Conservation (phyloP, 2,113 vertebrate genomes). For the Hypanus sabinus region DNA sequence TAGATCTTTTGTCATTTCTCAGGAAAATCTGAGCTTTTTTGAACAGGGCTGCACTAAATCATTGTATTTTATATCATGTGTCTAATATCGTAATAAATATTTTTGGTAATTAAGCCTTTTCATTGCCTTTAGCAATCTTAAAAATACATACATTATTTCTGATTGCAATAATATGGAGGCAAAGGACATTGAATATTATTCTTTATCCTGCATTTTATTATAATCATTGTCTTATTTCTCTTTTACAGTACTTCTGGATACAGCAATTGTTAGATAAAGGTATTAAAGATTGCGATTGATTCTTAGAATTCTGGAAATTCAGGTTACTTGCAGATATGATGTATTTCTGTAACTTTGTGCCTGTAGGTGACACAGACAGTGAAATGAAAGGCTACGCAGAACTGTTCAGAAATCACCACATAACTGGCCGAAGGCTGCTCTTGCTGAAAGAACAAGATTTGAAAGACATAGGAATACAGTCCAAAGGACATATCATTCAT, state of each 20-base stretch:
- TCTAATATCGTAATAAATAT: neutral
- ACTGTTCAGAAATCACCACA: constrained; percentile 90
- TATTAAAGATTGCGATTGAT: constrained; percentile 47
- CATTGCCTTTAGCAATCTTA: neutral
- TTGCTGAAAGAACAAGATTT: constrained; percentile 82
- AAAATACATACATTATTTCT: neutral
- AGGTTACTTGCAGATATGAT: constrained; percentile 44
- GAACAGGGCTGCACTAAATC: neutral
- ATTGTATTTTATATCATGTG: neutral
- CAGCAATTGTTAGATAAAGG: constrained; percentile 83
- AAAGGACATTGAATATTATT: neutral
- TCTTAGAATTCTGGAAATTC: neutral
- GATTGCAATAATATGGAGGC: neutral
- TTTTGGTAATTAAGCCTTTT: neutral
- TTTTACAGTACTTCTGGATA: constrained; percentile 88
- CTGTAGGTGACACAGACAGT: constrained; percentile 62
- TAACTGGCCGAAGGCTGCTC: constrained; percentile 82
- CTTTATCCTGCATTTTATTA: neutral
- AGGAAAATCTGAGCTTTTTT: neutral
- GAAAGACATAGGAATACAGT: constrained; percentile 87
- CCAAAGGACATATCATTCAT: constrained; percentile 92
- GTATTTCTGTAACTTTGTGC: constrained; percentile 42
- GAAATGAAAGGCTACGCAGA: constrained; percentile 77
- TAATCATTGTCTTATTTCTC: constrained; percentile 41
- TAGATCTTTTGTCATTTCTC: too few relatives aligned